A percentile compares a stretch with the other conserved stretches of the same genome.
phyloP scores from a whole-genome alignment of 2,113 vertebrate species.

The Choloepus hoffmanni region DNA sequence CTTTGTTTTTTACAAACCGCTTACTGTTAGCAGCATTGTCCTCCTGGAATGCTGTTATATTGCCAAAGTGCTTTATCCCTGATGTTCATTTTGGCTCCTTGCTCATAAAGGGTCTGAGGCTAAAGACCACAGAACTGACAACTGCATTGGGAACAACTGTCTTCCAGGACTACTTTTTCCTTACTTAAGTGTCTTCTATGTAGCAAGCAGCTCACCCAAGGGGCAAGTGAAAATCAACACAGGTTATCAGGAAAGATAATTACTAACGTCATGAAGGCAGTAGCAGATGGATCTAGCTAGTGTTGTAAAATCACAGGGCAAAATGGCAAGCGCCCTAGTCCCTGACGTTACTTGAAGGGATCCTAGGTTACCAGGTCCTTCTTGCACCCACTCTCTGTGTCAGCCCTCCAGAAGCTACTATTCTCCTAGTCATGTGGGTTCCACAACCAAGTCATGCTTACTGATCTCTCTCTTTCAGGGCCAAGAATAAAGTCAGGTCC shows the following conservation, averaged over 20 bases:
- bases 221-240: neutral
- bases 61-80: constrained; percentile 35
- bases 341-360: neutral
- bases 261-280: neutral
- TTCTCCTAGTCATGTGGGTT: neutral
- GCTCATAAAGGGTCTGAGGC: constrained; percentile 31
- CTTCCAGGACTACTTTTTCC: constrained; percentile 36
- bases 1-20: constrained; percentile 63
- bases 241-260: neutral
- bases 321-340: neutral
- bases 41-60: constrained; percentile 46
- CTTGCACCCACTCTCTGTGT: neutral
- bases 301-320: neutral
- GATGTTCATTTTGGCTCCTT: constrained; percentile 57
- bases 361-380: neutral
- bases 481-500: neutral
- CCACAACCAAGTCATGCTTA: neutral
- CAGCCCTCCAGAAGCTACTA: too few relatives aligned
- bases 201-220: neutral
- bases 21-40: constrained; percentile 56
- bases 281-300: neutral
- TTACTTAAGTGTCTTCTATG: constrained; percentile 27
- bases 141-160: neutral
- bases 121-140: constrained; percentile 36
- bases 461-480: neutral